phyloP scores from a whole-genome alignment of 92 coral and sea anemone species.

The Chrysogorgia sp. region DNA sequence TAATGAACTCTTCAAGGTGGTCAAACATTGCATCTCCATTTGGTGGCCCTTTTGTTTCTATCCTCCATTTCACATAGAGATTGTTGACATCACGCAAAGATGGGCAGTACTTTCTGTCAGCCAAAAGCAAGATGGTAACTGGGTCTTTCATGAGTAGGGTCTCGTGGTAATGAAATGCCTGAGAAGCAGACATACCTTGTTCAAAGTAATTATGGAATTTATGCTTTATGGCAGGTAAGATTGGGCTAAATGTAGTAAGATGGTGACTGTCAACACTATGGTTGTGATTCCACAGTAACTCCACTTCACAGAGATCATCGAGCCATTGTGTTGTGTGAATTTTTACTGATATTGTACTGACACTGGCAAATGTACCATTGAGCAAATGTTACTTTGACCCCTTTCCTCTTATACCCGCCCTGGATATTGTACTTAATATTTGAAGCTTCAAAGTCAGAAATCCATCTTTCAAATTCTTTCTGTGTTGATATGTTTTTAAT shows the following conservation, averaged over 20 bases:
- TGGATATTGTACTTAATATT: conserved; percentile 49
- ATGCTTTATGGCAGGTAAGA: conserved; percentile 47
- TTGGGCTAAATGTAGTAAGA: conserved; percentile 41
- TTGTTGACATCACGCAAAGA: conserved; percentile 59
- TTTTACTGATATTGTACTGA: conserved; percentile 41
- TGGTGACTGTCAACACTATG: conserved; percentile 50
- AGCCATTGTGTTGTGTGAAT: conserved; percentile 13
- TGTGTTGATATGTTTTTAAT: background rate
- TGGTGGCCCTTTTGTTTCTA: conserved; percentile 48
- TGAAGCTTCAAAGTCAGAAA: conserved; percentile 8
- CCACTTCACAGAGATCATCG: background rate
- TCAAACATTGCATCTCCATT: conserved; percentile 62
- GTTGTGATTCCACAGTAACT: conserved; percentile 55
- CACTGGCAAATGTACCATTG: conserved; percentile 62
- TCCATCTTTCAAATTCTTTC: background rate
- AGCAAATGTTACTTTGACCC: conserved; percentile 40
- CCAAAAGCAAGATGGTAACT: conserved; percentile 57
- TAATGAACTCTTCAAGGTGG: conserved; percentile 29
- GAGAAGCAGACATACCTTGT: conserved; percentile 63
- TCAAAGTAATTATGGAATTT: conserved; percentile 39
- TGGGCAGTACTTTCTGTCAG: conserved; percentile 57
- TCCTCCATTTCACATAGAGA: conserved; percentile 58
- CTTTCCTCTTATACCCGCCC: conserved; percentile 30
- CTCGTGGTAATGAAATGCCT: conserved; percentile 61
- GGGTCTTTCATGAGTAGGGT: conserved; percentile 56